Evolutionary conservation across 2,797 vertebrate genomes (phyloP).

Genomic region (Diplodus puntazzo): DNA sequence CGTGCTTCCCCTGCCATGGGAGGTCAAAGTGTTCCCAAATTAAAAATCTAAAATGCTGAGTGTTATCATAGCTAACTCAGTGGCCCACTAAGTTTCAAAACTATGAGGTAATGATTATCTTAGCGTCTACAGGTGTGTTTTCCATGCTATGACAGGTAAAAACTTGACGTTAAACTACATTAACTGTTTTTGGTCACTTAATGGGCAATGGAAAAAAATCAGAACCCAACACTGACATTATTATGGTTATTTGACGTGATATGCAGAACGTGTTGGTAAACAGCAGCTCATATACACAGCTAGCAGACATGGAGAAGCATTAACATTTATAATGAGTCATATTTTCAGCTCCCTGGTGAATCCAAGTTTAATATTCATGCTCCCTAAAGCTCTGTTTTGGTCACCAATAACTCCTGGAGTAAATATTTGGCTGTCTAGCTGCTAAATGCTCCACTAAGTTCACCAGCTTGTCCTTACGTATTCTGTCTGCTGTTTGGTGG

Average conservation of each 20-base stretch:
- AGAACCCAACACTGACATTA: neutral
- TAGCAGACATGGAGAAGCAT: neutral
- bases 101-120: too few species aligned
- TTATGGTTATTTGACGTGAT: neutral
- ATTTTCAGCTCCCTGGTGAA: neutral
- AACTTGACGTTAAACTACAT: too few species aligned
- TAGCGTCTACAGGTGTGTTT: neutral
- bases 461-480: neutral
- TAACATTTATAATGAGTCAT: neutral
- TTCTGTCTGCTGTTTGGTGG: neutral
- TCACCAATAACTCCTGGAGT: neutral
- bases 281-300: neutral
- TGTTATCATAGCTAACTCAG: too few species aligned
- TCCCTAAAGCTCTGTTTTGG: neutral
- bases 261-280: neutral
- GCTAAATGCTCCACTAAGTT: neutral
- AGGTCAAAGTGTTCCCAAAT: too few species aligned
- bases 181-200: neutral
- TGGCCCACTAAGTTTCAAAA: too few species aligned
- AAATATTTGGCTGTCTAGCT: neutral
- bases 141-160: neutral
- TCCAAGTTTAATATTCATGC: too few species aligned
- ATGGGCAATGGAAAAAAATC: neutral
- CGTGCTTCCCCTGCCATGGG: too few species aligned
- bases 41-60: too few species aligned